A percentile compares a stretch with the other conserved stretches of the same genome.
phyloP scores from a whole-genome alignment of 2,113 vertebrate species.

The Dolichotis patagonum region DNA sequence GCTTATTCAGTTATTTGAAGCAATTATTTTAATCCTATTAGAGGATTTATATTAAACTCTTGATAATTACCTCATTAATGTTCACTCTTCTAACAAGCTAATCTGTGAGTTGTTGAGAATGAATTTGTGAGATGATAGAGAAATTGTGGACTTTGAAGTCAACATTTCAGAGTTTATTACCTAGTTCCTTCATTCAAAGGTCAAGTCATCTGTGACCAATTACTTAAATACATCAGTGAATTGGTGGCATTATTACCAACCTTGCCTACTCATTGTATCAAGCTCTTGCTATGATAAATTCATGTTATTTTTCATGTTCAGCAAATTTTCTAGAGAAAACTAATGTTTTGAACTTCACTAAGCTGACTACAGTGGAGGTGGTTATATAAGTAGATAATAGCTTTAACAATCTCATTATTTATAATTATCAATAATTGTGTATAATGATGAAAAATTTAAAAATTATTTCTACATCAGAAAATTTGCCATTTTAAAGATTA shows the following conservation, averaged over 20 bases:
- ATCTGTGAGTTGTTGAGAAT: neutral
- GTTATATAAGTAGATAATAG: neutral
- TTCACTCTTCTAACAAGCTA: slow-evolving; percentile 18
- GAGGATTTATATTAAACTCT: slow-evolving; percentile 29
- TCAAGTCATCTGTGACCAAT: neutral
- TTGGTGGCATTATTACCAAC: neutral
- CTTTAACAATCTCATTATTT: neutral
- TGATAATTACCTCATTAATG: slow-evolving; percentile 54
- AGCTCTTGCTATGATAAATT: neutral
- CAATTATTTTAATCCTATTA: slow-evolving; percentile 58
- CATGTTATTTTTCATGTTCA: neutral
- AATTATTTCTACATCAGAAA: neutral
- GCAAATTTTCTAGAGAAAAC: neutral
- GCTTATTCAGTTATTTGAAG: slow-evolving; percentile 51
- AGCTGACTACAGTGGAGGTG: neutral
- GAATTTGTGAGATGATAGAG: neutral
- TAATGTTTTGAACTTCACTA: neutral
- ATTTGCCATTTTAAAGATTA: neutral
- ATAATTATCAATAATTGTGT: neutral
- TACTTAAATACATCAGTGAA: neutral
- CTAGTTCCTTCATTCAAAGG: neutral
- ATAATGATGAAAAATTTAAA: neutral
- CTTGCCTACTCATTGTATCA: neutral
- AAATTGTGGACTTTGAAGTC: neutral
- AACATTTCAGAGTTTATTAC: neutral